Percentiles rank a stretch among this genome's conserved stretches.
phyloP scores from a whole-genome alignment of 2,113 vertebrate genomes.

The Oostethus manadensis region DNA sequence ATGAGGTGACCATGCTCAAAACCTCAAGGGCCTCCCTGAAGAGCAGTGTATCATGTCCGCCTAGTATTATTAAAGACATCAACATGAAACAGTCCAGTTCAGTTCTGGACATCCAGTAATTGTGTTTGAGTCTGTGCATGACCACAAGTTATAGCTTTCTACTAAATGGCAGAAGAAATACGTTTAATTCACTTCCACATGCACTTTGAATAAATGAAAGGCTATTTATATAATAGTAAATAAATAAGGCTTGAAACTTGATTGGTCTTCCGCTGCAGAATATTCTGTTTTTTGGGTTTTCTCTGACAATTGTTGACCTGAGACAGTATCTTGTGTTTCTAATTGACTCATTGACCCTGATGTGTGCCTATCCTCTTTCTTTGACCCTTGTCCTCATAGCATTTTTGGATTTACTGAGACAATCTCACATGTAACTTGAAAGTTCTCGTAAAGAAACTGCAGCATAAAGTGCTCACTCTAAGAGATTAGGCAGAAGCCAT shows the following conservation, averaged over 20 bases:
- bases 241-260: neutral
- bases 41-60: slow-evolving; percentile 5
- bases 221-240: no score
- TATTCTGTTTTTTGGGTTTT: no score
- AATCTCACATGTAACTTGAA: neutral
- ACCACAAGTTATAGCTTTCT: no score
- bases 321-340: slow-evolving; percentile 23
- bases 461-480: neutral
- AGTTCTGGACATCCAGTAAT: neutral
- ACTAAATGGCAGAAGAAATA: no score
- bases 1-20: slow-evolving; percentile 24
- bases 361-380: slow-evolving; percentile 38
- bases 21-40: slow-evolving; percentile 23
- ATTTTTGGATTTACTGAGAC: slow-evolving; percentile 26
- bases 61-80: neutral
- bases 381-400: slow-evolving; percentile 34
- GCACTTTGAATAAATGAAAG: no score
- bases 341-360: slow-evolving; percentile 14
- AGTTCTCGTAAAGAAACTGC: neutral
- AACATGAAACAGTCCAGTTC: neutral
- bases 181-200: no score
- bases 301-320: slow-evolving; percentile 6
- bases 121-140: neutral
- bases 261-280: no score
- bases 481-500: no score